These are phyloP conservation scores for Molossus molossus DNA, from an alignment of 2,797 vertebrate genomes.

Conservation along the genomic window DNA sequence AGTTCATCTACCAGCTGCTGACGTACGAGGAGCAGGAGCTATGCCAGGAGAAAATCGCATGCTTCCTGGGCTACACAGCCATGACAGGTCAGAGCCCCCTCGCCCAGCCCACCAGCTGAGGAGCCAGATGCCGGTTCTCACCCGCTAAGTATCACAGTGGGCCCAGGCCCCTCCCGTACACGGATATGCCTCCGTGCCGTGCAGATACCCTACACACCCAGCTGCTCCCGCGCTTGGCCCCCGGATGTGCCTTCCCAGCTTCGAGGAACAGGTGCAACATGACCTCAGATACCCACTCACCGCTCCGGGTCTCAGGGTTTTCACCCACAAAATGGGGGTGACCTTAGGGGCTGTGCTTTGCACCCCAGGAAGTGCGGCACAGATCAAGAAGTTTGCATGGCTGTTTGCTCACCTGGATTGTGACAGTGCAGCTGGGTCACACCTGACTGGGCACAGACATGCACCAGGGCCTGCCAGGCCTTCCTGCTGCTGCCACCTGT, in stretches of 20 bases:
- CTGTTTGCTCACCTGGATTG: not conserved
- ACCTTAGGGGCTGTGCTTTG: not conserved
- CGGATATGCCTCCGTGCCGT: rapidly evolving
- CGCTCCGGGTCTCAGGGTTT: not conserved
- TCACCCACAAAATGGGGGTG: not conserved
- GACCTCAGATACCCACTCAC: not conserved
- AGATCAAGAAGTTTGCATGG: not conserved
- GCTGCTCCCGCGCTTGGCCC: not conserved
- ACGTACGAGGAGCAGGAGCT: conserved; percentile 98
- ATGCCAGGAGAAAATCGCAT: conserved; percentile 97
- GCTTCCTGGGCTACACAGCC: conserved; percentile 96
- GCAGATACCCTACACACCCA: not conserved
- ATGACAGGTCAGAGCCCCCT: conserved; percentile 89
- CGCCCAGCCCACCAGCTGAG: not conserved
- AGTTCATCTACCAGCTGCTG: conserved; percentile 98
- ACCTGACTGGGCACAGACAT: not conserved
- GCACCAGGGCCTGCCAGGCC: not conserved
- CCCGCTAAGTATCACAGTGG: not conserved
- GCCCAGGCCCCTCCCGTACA: not conserved
- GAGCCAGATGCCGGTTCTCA: not conserved
- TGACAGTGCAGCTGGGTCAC: not conserved
- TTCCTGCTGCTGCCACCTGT: not conserved
- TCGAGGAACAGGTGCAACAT: not conserved
- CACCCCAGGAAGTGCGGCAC: not conserved
- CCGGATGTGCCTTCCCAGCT: not conserved